phyloP scores from a whole-genome alignment of 2,113 vertebrate genomes.

The Pseudonaja textilis region DNA sequence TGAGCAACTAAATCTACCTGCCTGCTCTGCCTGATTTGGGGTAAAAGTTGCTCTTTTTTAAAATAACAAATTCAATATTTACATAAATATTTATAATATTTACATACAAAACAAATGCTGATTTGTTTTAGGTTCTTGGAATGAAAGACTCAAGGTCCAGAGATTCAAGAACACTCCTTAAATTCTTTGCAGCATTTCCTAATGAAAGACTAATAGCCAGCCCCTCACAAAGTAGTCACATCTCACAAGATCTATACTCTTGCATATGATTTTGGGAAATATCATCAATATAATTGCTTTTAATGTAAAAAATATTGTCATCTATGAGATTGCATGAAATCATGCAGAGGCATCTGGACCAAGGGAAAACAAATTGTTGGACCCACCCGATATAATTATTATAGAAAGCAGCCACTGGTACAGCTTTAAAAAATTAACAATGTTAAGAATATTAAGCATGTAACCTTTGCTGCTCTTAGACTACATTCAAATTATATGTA shows the following conservation, averaged over 20 bases:
- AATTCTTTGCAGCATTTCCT: neutral
- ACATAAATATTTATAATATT: too few species aligned
- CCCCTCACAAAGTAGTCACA: neutral
- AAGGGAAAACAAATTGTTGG: neutral
- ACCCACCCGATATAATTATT: neutral
- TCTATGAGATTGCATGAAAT: neutral
- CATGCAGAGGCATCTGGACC: neutral
- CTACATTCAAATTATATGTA: neutral
- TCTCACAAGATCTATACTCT: neutral
- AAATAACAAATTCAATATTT: too few species aligned
- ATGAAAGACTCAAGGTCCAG: neutral
- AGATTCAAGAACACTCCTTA: conserved; percentile 30
- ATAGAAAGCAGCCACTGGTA: neutral
- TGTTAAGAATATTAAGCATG: neutral
- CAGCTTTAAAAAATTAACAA: neutral
- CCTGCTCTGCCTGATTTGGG: too few species aligned
- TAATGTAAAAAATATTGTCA: neutral
- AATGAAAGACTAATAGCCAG: neutral
- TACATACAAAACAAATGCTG: neutral
- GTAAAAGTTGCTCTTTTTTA: too few species aligned
- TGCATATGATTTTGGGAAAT: neutral
- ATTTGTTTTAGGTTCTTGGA: neutral
- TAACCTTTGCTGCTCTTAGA: neutral
- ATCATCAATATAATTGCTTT: neutral
- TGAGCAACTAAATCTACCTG: too few species aligned